phyloP scores from a whole-genome alignment of 1,140 invertebrate species.

The Pogonomyrmex barbatus region DNA sequence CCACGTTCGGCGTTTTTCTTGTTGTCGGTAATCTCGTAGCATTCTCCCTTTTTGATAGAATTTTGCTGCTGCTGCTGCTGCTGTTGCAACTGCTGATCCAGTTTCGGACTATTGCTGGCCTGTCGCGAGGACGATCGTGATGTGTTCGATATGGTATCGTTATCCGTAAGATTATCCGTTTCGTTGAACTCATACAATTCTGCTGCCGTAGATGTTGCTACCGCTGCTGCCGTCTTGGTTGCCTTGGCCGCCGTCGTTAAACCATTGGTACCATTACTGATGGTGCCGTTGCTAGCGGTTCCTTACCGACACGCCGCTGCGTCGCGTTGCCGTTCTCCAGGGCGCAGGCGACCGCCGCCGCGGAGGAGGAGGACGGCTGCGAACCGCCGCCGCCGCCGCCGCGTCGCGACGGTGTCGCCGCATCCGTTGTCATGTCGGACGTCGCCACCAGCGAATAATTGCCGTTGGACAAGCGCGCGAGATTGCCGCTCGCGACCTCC shows the following conservation, averaged over 20 bases:
- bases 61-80: slow-evolving; percentile 70
- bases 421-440: slow-evolving; percentile 80
- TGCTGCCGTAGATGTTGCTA: neutral
- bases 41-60: slow-evolving; percentile 76
- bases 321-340: slow-evolving; percentile 72
- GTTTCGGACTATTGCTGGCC: slow-evolving; percentile 43
- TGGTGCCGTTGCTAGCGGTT: slow-evolving; percentile 64
- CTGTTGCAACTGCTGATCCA: slow-evolving; percentile 66
- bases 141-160: slow-evolving; percentile 76
- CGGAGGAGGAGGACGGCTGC: slow-evolving; percentile 75
- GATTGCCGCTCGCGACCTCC: slow-evolving; percentile 89
- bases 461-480: slow-evolving; percentile 89
- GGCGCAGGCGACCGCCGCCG: slow-evolving; percentile 79
- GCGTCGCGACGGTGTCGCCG: slow-evolving; percentile 70
- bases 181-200: slow-evolving; percentile 82
- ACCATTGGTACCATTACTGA: slow-evolving; percentile 53
- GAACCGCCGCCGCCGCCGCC: slow-evolving; percentile 52
- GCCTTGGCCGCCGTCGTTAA: slow-evolving; percentile 49
- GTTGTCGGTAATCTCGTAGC: slow-evolving; percentile 76
- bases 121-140: slow-evolving; percentile 76
- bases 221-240: slow-evolving; percentile 77
- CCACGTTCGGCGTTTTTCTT: slow-evolving; percentile 64
- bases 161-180: slow-evolving; percentile 73
- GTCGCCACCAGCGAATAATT: slow-evolving; percentile 89
- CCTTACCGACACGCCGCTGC: slow-evolving; percentile 55